Evolutionary conservation across 30 jellyfish, hydroid and myxozoan species (phyloP), one percentile per base, ranked within the genome.

Genomic region (Cassiopea xamachana): DNA sequence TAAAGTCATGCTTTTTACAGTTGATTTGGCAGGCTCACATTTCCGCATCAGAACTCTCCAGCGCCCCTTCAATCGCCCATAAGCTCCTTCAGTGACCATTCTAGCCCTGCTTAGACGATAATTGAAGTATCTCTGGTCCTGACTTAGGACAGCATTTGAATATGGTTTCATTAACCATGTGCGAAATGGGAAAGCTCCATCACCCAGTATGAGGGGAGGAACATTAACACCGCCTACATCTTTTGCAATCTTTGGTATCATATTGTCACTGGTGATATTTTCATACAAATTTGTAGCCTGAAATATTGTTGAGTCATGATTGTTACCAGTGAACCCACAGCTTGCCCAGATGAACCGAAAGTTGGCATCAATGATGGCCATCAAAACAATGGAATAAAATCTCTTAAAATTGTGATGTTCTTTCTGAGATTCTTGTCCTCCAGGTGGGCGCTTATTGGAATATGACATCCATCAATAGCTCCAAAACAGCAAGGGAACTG

Each of bases 11-110:
- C 72, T 82, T 50, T 82, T 87, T 45, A 81, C 87, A 12, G 90
- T 60, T 1, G 80, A n/a, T 50, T 82, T 55, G 69, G 91, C 74
- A 77, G 83, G 51, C 58, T 83, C 94, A 51, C 86, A 83, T 50
- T 90, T 90, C 72, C 79, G 55, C 47, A 59, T 14, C 17, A 90
- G 87, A 45, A 75, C 50, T 44, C 94, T 73, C 94, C 95, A 90
- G 19, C 97, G 64, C 59, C 97, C 85, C 89, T 82, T 81, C 84
- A 89, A 60, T 88, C 69, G 1, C 70, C 95, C 95, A 79, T 16
- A 88, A 2, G 91, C 88, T 74, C 95, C 97, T 74, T 90, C 94
- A 44, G 73, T 75, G 6, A 90, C 97, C 97, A 90, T 90, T 51
- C 93, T 49, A 9, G 94, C 89, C 46, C 97, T 59, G 77, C 93